These are phyloP conservation scores for Nasalis larvatus DNA, from an alignment of 2,113 vertebrate genomes.

Conservation along the genomic window DNA sequence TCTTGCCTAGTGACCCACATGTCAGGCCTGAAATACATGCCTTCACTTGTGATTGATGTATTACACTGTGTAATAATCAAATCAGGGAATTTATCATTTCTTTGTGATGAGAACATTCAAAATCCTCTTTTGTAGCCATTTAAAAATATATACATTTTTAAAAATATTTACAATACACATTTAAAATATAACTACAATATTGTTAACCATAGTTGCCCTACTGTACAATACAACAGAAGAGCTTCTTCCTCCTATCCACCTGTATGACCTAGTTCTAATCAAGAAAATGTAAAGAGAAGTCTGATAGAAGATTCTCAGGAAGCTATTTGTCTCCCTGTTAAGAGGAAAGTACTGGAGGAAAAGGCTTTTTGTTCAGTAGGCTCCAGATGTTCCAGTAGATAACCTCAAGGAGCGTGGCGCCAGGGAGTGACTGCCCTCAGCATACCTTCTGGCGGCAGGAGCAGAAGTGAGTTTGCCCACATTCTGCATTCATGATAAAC, in stretches of 20 bases:
- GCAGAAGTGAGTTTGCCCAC: no score
- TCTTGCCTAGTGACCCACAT: background rate
- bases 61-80: background rate
- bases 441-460: no score
- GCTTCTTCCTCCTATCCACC: background rate
- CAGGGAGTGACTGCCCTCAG: no score
- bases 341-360: background rate
- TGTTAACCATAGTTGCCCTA: background rate
- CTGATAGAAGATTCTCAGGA: background rate
- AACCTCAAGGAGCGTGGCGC: no score
- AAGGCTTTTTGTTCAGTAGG: background rate
- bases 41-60: background rate
- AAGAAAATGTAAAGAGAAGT: constrained; percentile 11
- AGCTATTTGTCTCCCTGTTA: background rate
- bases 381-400: no score
- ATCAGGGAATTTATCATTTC: background rate
- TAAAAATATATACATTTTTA: background rate
- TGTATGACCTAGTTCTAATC: background rate
- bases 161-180: no score
- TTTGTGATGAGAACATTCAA: background rate
- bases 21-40: background rate
- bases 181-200: background rate
- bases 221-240: background rate
- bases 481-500: no score
- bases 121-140: background rate